Evolutionary conservation across 2,797 vertebrate genomes (phyloP).

Genomic region (Manis javanica): DNA sequence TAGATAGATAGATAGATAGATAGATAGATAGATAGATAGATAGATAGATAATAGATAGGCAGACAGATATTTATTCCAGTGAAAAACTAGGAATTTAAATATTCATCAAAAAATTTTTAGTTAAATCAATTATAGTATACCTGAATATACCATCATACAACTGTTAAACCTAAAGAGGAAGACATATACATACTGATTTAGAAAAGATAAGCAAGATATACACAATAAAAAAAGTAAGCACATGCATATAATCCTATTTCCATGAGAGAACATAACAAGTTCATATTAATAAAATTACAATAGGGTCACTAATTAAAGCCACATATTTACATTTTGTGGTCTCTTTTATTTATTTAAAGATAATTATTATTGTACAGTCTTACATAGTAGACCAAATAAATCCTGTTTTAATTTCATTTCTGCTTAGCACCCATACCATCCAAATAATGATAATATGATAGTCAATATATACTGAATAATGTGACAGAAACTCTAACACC

Average conservation of each 20-base stretch:
- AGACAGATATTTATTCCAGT: neutral
- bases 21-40: neutral
- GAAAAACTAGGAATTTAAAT: conserved; percentile 27
- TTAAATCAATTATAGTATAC: conserved; percentile 37
- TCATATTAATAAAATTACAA: conserved; percentile 28
- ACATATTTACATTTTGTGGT: conserved; percentile 13
- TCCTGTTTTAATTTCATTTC: conserved; percentile 53
- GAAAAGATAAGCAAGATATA: conserved; percentile 6
- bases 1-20: neutral
- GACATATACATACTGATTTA: neutral
- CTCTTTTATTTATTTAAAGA: conserved; percentile 42
- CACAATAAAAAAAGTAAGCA: neutral
- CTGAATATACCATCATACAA: neutral
- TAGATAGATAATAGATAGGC: too few species aligned
- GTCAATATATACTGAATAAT: neutral
- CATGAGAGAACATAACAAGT: conserved; percentile 13
- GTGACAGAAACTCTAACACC: neutral
- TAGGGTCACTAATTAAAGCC: neutral
- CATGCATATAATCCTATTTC: neutral
- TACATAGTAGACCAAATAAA: neutral
- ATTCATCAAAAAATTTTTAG: neutral
- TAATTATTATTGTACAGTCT: conserved; percentile 4
- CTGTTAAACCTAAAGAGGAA: conserved; percentile 6
- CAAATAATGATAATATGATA: neutral
- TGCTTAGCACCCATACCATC: neutral